Evolutionary conservation across 2,888 invertebrate genomes (phyloP), one percentile per base, ranked within the genome.

Genomic region (Linnaemya tessellans): DNA sequence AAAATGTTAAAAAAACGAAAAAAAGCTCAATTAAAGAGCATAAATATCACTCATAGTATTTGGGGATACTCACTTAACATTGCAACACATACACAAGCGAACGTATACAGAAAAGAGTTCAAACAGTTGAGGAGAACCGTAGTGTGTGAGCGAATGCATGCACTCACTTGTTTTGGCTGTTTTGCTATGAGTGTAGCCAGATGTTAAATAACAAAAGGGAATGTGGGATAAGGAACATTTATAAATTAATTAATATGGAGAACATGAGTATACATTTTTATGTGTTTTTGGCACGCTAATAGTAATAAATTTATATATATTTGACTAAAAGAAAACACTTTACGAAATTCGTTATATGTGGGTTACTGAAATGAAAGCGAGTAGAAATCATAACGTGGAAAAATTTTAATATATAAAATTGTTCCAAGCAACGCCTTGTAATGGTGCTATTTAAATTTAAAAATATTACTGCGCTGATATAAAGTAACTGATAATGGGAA

Each of bases 41-140:
- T 35, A 64, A 71, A 79, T 79, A 79, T 79, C 79, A 79, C 64
- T 64, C 79, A 71, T 62, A 13, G 20, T 54, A n/a, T 20, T 62
- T 30, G 20, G 46, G 30, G 20, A 9, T 22, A 18, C 43, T 54
- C 68, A 18, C 5, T 18, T 10, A 64, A 11, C 5, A 30, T 30
- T 18, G 1, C 3, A 49, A 49, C 8, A 4, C 15, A 67, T 43
- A 4, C 10, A 35, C 49, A 38, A 43, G n/a, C 41, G 8, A 30
- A 13, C 43, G 41, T 22, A 51, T 13, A 62, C 30, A 15, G 35
- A 43, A 43, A 79, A 71, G 54, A 79, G 70, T 78, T 78, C 54
- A n/a, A 70, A 10, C 41, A 51, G 54, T 68, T 54, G 43, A 15
- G 41, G 60, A 70, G 70, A 51, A 18, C 41, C 8, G n/a, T 25